Base-by-base conservation (phyloP, 2,113 vertebrate species). In the Campylomormyrus tamandua region DNA sequence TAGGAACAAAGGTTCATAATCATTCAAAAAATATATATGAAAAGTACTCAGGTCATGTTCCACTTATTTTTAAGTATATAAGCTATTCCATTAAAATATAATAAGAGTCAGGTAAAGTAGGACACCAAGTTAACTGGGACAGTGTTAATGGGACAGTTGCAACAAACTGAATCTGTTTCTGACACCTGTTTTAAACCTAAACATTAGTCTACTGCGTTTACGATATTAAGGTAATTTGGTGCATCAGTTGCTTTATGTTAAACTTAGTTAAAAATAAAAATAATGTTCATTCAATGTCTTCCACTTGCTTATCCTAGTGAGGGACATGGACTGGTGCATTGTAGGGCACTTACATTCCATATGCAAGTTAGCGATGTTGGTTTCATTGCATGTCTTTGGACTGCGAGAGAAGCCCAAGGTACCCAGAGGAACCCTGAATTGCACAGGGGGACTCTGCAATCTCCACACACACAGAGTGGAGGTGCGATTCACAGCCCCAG, bases 31-130 rank as follows among this genome's bases (percentile, higher is more conserved):
- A 35, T 39, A 77, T 19, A 74, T 15, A 15, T 77, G 74, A 77
- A 77, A 39, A 77, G 74, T 77, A 77, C 74, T 19, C 13, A 1
- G 74, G 74, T 77, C 74, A 77, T 42, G 74, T 77, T 77, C 74
- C 74, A 77, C 15, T 77, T 77, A 77, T 77, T 77, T 77, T 77
- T 77, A 77, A 77, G 74, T 39, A 77, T 77, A 31, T 77, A 77
- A 77, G 74, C 15, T 77, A 42, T 77, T 35, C 74, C 35, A 77
- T 77, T 77, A 77, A 77, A 77, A 77, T 77, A 42, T 39, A 35
- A 74, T 35, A 77, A 19, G 35, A 77, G 13, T 42, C 74, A 77
- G 74, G 74, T 77, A 77, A 77, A 77, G 74, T 77, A 77, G 74
- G 74, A 42, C 74, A 77, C 74, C 35, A 39, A 77, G 74, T 77